Evolutionary conservation across 2,797 vertebrate species (phyloP).

Genomic region (Pseudotriccus pelzelni): DNA sequence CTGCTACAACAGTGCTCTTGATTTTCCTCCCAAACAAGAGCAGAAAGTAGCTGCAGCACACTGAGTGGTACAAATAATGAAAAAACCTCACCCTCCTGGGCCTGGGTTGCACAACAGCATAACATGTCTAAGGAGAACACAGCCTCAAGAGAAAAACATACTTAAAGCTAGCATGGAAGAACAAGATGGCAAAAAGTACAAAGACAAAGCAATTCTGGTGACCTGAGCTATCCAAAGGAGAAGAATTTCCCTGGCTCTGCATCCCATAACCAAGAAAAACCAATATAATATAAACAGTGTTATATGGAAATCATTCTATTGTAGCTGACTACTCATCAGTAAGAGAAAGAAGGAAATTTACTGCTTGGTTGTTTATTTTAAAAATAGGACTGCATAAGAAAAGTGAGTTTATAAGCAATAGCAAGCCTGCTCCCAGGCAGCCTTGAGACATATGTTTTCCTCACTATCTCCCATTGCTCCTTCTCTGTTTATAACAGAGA

Average conservation of each 20-base stretch:
- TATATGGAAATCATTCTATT: not conserved
- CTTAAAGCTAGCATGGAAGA: not conserved
- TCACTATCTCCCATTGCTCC: not conserved
- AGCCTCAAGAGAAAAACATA: not conserved
- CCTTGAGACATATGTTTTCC: fast-evolving
- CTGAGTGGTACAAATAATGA: not conserved
- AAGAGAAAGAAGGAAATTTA: not conserved
- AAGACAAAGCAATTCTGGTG: not conserved
- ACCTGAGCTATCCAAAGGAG: not conserved
- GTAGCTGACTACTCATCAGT: not conserved
- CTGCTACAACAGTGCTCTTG: not conserved
- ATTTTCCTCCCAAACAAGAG: not conserved
- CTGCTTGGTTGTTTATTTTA: not conserved
- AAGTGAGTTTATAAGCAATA: not conserved
- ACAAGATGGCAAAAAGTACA: not conserved
- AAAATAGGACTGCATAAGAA: not conserved
- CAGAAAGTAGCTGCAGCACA: not conserved
- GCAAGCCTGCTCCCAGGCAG: not conserved
- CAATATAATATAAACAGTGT: not conserved
- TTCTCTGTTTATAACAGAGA: not conserved
- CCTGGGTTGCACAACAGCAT: not conserved
- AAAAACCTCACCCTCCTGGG: not conserved
- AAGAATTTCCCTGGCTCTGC: not conserved
- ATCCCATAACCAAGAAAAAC: not conserved
- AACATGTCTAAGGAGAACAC: not conserved